Evolutionary conservation across 1,140 invertebrate genomes (phyloP).

Genomic region (Dryas iulia): DNA sequence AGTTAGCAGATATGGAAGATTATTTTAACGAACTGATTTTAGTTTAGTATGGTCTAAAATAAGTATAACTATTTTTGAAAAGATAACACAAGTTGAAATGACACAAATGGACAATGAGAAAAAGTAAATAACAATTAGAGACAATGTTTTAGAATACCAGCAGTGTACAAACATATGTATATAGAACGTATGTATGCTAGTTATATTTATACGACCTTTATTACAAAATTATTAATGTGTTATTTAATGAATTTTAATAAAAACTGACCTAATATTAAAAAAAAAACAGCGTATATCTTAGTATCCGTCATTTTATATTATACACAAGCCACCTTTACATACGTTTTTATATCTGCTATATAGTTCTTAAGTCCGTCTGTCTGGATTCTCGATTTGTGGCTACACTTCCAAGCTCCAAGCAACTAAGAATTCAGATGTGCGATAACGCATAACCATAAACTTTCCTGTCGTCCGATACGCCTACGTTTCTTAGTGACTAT

Average conservation of each 20-base stretch:
- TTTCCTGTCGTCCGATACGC: constrained; percentile 46
- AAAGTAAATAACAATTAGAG: too few species aligned
- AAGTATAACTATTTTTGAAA: too few species aligned
- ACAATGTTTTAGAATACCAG: too few species aligned
- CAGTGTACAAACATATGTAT: too few species aligned
- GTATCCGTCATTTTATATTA: not conserved
- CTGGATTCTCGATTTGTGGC: not conserved
- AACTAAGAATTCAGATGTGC: constrained; percentile 51
- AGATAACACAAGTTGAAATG: too few species aligned
- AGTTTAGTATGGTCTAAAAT: too few species aligned
- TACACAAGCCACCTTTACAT: not conserved
- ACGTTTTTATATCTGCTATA: not conserved
- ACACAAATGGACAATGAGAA: too few species aligned
- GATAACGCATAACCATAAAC: constrained; percentile 59
- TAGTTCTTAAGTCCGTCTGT: not conserved
- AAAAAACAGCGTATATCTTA: not conserved
- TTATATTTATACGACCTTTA: too few species aligned
- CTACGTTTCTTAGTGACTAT: constrained; percentile 5
- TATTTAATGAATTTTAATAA: too few species aligned
- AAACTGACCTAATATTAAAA: too few species aligned
- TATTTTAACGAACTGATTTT: not conserved
- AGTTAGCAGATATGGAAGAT: not conserved
- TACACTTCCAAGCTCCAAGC: not conserved
- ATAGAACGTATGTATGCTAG: too few species aligned
- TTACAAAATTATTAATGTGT: too few species aligned